These are phyloP conservation scores for Volucella inanis DNA, from an alignment of 2,888 invertebrate species.

Conservation along the genomic window DNA sequence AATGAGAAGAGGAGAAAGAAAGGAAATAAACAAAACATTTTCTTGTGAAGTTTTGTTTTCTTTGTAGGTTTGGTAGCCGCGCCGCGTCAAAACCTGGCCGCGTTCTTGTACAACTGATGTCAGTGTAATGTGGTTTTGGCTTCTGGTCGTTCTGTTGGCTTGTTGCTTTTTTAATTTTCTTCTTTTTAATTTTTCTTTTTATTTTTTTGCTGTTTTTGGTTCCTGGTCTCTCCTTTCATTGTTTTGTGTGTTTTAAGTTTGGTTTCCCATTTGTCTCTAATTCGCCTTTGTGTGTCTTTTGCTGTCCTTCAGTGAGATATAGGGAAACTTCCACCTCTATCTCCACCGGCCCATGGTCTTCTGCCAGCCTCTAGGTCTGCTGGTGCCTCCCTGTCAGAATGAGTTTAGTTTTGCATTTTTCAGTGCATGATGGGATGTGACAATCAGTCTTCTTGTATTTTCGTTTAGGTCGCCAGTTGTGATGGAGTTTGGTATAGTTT, in stretches of 20 bases:
- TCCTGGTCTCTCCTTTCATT: conserved; percentile 42
- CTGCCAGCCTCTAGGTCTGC: not conserved
- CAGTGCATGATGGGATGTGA: conserved; percentile 74
- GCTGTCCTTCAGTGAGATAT: conserved; percentile 38
- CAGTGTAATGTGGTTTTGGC: conserved; percentile 60
- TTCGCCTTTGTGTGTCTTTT: conserved; percentile 36
- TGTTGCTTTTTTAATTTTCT: not conserved
- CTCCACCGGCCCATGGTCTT: too few species aligned
- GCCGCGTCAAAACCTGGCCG: conserved; percentile 56
- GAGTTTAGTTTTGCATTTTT: conserved; percentile 73
- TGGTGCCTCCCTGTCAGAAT: conserved; percentile 56
- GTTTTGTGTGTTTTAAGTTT: conserved; percentile 52
- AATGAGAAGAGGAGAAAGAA: conserved; percentile 8
- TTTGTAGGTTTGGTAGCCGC: conserved; percentile 25
- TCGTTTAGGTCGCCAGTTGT: conserved; percentile 65
- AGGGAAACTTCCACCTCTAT: not conserved
- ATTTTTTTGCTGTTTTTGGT: not conserved
- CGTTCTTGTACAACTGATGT: conserved; percentile 63
- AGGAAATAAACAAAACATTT: conserved; percentile 6
- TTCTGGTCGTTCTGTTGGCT: conserved; percentile 43
- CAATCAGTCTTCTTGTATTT: conserved; percentile 72
- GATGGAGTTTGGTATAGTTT: conserved; percentile 2
- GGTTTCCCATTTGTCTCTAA: conserved; percentile 61
- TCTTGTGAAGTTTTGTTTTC: conserved; percentile 7
- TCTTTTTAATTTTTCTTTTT: not conserved